These are phyloP conservation scores for Drosophila ochracea DNA, from an alignment of 2,888 invertebrate genomes.

Conservation along the genomic window DNA sequence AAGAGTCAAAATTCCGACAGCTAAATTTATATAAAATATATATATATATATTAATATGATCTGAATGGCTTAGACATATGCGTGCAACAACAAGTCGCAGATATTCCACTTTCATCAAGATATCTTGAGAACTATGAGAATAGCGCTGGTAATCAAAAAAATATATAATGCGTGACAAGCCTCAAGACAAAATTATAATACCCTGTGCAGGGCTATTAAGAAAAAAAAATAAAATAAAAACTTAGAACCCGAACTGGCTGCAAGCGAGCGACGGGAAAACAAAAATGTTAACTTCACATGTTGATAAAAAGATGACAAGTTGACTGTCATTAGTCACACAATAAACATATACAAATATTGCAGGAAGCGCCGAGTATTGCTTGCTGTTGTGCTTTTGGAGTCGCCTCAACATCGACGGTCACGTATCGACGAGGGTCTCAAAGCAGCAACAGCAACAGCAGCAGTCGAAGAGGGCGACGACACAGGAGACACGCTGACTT, in stretches of 20 bases:
- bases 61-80: background rate
- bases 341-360: slow-evolving; percentile 80
- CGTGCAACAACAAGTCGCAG: background rate
- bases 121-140: background rate
- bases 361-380: slow-evolving; percentile 36
- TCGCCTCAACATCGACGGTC: slow-evolving; percentile 26
- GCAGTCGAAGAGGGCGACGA: slow-evolving; percentile 25
- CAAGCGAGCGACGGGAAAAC: slow-evolving; percentile 34
- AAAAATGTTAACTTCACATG: slow-evolving; percentile 79
- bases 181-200: background rate
- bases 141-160: background rate
- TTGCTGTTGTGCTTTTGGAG: slow-evolving; percentile 11
- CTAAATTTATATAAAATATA: background rate
- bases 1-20: background rate
- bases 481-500: slow-evolving; percentile 75
- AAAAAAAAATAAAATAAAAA: slow-evolving; percentile 42
- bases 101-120: background rate
- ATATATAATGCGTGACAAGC: background rate
- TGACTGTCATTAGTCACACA: slow-evolving; percentile 81
- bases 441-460: background rate
- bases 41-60: background rate
- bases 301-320: slow-evolving; percentile 83
- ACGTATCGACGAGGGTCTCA: slow-evolving; percentile 41
- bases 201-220: background rate
- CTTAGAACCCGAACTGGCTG: slow-evolving; percentile 63